Evolutionary conservation across 2,797 vertebrate species (phyloP), one percentile per base, ranked within the genome.

Genomic region (Scleropages formosus): DNA sequence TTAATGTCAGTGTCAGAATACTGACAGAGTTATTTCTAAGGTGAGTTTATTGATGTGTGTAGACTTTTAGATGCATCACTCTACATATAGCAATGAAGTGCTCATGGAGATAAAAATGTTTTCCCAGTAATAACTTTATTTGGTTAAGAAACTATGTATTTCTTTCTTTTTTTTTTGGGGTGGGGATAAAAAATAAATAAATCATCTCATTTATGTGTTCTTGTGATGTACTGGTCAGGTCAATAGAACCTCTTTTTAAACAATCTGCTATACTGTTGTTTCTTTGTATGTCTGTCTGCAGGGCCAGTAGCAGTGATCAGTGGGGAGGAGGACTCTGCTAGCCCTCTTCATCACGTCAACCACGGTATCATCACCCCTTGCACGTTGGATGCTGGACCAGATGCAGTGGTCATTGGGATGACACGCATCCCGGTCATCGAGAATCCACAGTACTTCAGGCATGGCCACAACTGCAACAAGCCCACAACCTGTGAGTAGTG

Each of bases 381-480:
- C 0, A 93, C 94, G 0, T 81, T 98, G 88, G 96, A 99, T 0
- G 88, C 93, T 0, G 95, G 95, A 7, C 90, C 94, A 0, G 96
- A 98, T 64, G 94, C 97, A 0, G 96, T 98, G 78, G 94, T 98
- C 77, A 99, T 98, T 0, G 96, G 97, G 71, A 96, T 98, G 97
- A 98, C 94, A 3, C 91, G 95, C 24, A 98, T 98, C 77, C 97
- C 97, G 0, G 93, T 98, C 83, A 98, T 99, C 0, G 97, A 99
- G 89, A 98, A 99, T 80, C 97, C 96, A 0, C 97, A 99, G 87
- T 99, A 99, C 89, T 99, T 98, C 91, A 93, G 95, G 18, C 96
- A 98, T 60, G 95, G 95, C 13, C 95, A 98, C 91, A 97, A 93
- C 90, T 96, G 95, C 84, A 96, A 92, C 88, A 98, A 99, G 85